Evolutionary conservation across 2,797 vertebrate species (phyloP), one percentile per base, ranked within the genome.

Genomic region (Sebastes trivittatus): DNA sequence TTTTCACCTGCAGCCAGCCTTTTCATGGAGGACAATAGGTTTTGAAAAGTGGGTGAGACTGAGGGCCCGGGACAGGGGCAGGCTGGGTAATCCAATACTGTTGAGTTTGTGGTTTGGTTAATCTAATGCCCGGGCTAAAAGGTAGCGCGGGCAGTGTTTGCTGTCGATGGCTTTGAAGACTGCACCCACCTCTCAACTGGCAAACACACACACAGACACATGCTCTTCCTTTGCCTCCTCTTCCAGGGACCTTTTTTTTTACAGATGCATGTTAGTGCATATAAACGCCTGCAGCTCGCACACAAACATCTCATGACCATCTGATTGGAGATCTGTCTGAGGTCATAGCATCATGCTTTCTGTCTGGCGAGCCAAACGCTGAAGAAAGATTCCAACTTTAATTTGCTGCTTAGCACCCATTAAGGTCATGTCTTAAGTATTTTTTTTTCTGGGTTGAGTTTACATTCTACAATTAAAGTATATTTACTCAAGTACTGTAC

Each of bases 1-100:
- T 85, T 82, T 63, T 59, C 23, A 83, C 80, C 84, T 88, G 69
- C 36, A 69, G 36, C 23, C 34, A 42, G 59, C 67, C 78, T 81
- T 86, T 90, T 90, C 69, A 85, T 55, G 38, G 27, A 36, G 75
- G 36, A 87, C 84, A 87, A 86, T 68, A 61, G 72, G 22, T 46
- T 56, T 62, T 42, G 11, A 54, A 52, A 72, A 49, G 32, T 20
- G 38, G 42, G 29, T 23, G 55, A 60, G 78, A 72, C 36, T 11
- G 38, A 63, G 38, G 52, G 49, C 32, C 65, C 4, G 7, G 66
- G 25, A 74, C 22, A 27, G 25, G 36, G 70, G 72, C 65, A 49
- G 30, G 34, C 62, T 20, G 76, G 49, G 83, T 88, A 86, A 89
- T 82, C 71, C 73, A 77, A 86, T 69, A 74, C 78, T 61, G 72